Evolutionary conservation across 2,888 invertebrate genomes (phyloP).

Genomic region (Rhingia campestris): DNA sequence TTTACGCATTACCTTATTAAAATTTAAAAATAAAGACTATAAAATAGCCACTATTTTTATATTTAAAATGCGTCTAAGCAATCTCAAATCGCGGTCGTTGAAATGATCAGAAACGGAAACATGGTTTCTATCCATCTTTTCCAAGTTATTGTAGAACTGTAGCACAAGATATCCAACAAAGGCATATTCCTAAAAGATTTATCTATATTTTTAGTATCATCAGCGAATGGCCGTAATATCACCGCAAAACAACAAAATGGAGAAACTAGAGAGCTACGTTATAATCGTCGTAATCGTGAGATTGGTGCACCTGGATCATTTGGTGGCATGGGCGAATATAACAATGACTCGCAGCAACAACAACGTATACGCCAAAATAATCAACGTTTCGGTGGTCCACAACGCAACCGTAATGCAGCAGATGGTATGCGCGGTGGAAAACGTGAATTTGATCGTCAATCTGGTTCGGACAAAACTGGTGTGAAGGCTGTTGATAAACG

Average conservation of each 20-base stretch:
- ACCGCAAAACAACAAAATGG: slow-evolving; percentile 78
- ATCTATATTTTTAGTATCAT: slow-evolving; percentile 6
- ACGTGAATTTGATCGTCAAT: slow-evolving; percentile 96
- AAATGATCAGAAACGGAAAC: too few species aligned
- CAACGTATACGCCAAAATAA: slow-evolving; percentile 83
- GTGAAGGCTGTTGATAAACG: slow-evolving; percentile 96
- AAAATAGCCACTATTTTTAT: too few species aligned
- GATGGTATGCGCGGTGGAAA: slow-evolving; percentile 87
- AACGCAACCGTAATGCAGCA: slow-evolving; percentile 81
- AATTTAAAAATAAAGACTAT: too few species aligned
- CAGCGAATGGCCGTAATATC: slow-evolving; percentile 43
- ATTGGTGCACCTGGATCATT: slow-evolving; percentile 76
- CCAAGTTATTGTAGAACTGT: too few species aligned
- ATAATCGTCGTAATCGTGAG: slow-evolving; percentile 83
- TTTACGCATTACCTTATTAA: too few species aligned
- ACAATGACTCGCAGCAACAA: slow-evolving; percentile 78
- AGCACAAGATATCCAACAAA: too few species aligned
- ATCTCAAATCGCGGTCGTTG: too few species aligned
- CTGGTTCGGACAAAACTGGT: slow-evolving; percentile 97
- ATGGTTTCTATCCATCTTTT: too few species aligned
- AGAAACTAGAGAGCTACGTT: slow-evolving; percentile 88
- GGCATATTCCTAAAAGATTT: too few species aligned
- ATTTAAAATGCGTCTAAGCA: too few species aligned
- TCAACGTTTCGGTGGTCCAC: slow-evolving; percentile 80
- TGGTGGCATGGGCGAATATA: slow-evolving; percentile 82